phyloP scores from a whole-genome alignment of 2,888 invertebrate genomes.

The Hypselothyrea guttata region DNA sequence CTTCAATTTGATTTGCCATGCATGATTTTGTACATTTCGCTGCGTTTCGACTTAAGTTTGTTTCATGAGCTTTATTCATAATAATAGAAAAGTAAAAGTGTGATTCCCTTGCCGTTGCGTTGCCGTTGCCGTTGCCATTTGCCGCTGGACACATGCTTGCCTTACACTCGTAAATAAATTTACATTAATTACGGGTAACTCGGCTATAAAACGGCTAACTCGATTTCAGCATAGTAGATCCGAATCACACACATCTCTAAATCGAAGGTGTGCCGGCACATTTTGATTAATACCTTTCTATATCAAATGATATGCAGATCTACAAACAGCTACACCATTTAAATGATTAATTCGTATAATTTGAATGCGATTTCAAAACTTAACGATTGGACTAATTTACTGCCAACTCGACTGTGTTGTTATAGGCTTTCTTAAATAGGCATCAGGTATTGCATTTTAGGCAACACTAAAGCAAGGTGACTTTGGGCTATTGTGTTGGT shows the following conservation, averaged over 20 bases:
- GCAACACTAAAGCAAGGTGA: too few species aligned
- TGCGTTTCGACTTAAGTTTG: conserved; percentile 30
- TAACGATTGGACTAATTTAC: too few species aligned
- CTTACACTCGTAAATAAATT: conserved; percentile 24
- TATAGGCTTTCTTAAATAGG: too few species aligned
- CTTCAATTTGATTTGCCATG: conserved; percentile 49
- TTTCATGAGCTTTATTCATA: not conserved
- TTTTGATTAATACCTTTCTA: not conserved
- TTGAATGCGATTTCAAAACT: too few species aligned
- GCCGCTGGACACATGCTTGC: not conserved
- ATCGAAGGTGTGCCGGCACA: not conserved
- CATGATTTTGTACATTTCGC: conserved; percentile 43
- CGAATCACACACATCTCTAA: too few species aligned
- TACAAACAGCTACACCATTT: not conserved
- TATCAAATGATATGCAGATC: not conserved
- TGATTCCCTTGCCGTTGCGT: conserved; percentile 15
- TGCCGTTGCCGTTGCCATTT: conserved; percentile 7
- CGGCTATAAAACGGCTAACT: conserved; percentile 2
- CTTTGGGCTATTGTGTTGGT: too few species aligned
- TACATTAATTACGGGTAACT: conserved; percentile 34
- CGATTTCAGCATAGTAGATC: conserved; percentile 8
- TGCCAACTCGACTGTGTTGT: too few species aligned
- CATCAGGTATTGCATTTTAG: too few species aligned
- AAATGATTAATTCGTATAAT: too few species aligned
- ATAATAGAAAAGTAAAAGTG: conserved; percentile 61